Evolutionary conservation across 2,888 invertebrate genomes (phyloP), one percentile per base, ranked within the genome.

Genomic region (Strigamia maritima): DNA sequence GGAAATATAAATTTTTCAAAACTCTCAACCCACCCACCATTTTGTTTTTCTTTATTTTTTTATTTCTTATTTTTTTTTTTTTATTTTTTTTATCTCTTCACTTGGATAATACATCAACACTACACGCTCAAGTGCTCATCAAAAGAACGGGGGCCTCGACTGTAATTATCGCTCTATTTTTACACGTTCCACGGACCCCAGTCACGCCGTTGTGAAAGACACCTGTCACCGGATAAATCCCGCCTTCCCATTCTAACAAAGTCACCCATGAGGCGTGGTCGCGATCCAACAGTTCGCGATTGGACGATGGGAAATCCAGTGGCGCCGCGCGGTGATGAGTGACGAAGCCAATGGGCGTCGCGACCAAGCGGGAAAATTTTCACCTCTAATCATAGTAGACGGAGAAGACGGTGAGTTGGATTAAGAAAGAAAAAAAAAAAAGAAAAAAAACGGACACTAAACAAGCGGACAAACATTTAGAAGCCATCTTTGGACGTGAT

Each of bases 141-240:
- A 79, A 75, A 40, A 79, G 76, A 35, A 79, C 40, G 76, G 76
- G 76, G 44, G 60, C 44, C 76, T 74, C 26, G n/a, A 76, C 76
- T 77, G 79, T 79, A 79, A 79, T 79, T 79, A 79, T 80, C 79
- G 76, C 78, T 54, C 79, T 80, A 80, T 80, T 80, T 76, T 80
- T 79, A 77, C 77, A 77, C 77, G 77, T 77, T 77, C 77, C 28
- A 28, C 28, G 31, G 75, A 44, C 77, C 44, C 28, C 16, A 44
- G 49, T 77, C 77, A 77, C 44, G 44, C 28, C 44, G 22, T 19
- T 77, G 40, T 77, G 77, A 77, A 38, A 19, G 77, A 77, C 77
- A 22, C 44, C 28, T 77, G 77, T 38, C 77, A 38, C 6, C 7
- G 24, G 8, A 16, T 44, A 38, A 38, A n/a, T 19, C 22, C 49